These are phyloP conservation scores for Drosophila littoralis DNA, from an alignment of 1,140 invertebrate species.

Conservation along the genomic window DNA sequence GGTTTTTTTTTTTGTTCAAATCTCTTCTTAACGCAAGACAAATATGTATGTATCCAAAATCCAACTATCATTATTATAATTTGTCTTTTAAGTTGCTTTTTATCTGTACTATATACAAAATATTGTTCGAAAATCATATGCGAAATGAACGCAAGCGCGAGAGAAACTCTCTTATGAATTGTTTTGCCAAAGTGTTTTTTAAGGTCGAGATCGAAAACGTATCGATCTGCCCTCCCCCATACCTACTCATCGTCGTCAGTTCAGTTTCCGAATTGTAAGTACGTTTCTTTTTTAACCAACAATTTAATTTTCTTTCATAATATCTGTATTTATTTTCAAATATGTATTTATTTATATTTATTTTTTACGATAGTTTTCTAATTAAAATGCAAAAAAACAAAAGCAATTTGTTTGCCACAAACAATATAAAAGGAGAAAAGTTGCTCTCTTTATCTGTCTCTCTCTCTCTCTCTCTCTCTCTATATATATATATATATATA, in stretches of 20 bases:
- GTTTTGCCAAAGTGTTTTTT: slow-evolving; percentile 34
- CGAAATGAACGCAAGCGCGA: not conserved
- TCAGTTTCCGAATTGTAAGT: slow-evolving; percentile 83
- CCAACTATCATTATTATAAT: slow-evolving; percentile 43
- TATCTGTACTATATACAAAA: not conserved
- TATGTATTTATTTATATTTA: slow-evolving; percentile 26
- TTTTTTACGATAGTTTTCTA: slow-evolving; percentile 42
- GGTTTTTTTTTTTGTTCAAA: slow-evolving; percentile 26
- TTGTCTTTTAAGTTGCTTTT: slow-evolving; percentile 46
- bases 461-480: slow-evolving; percentile 46
- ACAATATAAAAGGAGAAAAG: slow-evolving; percentile 34
- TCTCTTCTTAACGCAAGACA: slow-evolving; percentile 29
- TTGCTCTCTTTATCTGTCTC: slow-evolving; percentile 46
- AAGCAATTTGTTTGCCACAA: slow-evolving; percentile 47
- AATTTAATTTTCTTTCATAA: slow-evolving; percentile 43
- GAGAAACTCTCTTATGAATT: slow-evolving; percentile 24
- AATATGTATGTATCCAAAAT: slow-evolving; percentile 40
- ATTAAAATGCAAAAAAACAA: slow-evolving; percentile 41
- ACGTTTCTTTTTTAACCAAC: slow-evolving; percentile 76
- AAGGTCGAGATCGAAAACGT: slow-evolving; percentile 34
- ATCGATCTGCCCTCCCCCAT: slow-evolving; percentile 28
- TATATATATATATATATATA: slow-evolving; percentile 60
- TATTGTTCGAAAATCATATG: slow-evolving; percentile 1
- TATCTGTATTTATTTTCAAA: slow-evolving; percentile 41
- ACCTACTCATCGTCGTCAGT: slow-evolving; percentile 70